Evolutionary conservation across 2,797 vertebrate species (phyloP).

Genomic region (Apodemus agrarius): DNA sequence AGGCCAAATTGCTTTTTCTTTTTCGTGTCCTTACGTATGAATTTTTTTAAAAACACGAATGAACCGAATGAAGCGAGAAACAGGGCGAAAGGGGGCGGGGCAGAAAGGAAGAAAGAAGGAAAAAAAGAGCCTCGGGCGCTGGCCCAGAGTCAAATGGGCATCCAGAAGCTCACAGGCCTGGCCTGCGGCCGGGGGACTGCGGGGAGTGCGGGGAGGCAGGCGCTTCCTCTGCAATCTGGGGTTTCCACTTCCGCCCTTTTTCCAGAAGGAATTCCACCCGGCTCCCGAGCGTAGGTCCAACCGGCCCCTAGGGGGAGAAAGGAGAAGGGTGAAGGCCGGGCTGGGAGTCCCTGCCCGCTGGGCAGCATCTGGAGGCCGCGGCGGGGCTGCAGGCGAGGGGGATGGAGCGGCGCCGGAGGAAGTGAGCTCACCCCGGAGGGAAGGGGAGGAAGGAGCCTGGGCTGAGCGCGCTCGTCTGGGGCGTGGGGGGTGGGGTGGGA

Average conservation of each 20-base stretch:
- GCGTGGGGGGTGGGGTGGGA: too few relatives aligned
- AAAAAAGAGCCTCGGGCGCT: background rate
- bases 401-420: constrained; percentile 40
- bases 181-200: background rate
- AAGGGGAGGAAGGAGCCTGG: background rate
- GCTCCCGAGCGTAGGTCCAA: too few relatives aligned
- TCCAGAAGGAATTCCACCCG: too few relatives aligned
- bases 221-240: background rate
- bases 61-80: constrained; percentile 7
- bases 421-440: constrained; percentile 67
- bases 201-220: too few relatives aligned
- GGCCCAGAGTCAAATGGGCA: background rate
- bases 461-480: too few relatives aligned
- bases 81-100: background rate
- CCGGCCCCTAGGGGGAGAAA: too few relatives aligned
- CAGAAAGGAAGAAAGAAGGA: background rate
- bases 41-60: constrained; percentile 66
- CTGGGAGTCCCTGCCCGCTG: rapidly evolving
- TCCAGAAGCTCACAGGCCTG: background rate
- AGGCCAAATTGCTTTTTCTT: background rate
- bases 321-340: background rate
- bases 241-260: background rate
- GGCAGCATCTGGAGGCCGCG: background rate
- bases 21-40: constrained; percentile 36
- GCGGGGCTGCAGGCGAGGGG: background rate